Conservation (phyloP, 2,797 vertebrate species). For the Falco naumanni region DNA sequence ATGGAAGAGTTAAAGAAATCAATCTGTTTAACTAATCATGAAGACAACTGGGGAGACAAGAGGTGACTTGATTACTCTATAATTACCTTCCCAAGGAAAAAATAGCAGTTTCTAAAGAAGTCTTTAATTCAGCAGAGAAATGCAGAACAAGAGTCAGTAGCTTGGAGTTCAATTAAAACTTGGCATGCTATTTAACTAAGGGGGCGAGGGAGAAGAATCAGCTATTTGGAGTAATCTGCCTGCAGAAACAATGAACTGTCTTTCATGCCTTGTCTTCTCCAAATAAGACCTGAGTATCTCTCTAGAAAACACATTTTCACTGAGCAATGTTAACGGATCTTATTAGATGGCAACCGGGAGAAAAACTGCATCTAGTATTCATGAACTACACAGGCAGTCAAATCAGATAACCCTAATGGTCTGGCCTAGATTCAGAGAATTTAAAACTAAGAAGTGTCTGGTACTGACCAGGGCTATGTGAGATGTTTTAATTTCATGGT, state of each 20-base stretch:
- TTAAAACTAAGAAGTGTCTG: background rate
- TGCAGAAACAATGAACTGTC: background rate
- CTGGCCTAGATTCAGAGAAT: background rate
- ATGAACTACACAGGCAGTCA: background rate
- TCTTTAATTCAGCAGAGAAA: constrained; percentile 21
- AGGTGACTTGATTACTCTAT: constrained; percentile 37
- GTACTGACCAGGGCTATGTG: background rate
- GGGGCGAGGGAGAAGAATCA: background rate
- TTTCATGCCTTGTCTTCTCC: background rate
- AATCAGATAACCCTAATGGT: background rate
- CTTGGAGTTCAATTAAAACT: constrained; percentile 20
- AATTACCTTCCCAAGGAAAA: constrained; percentile 40
- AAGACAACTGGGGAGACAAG: background rate
- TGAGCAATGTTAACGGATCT: background rate
- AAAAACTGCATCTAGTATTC: background rate
- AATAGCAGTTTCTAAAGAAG: constrained; percentile 3
- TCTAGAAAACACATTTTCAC: background rate
- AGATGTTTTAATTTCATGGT: background rate
- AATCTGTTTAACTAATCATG: constrained; percentile 43
- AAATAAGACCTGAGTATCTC: background rate
- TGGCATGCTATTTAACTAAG: background rate
- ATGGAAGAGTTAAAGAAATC: constrained; percentile 5
- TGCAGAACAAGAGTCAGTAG: constrained; percentile 8
- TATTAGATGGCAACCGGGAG: background rate
- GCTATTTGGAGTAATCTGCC: constrained; percentile 4